Base-by-base conservation (phyloP, 2,113 vertebrate genomes). In the Laterallus jamaicensis region DNA sequence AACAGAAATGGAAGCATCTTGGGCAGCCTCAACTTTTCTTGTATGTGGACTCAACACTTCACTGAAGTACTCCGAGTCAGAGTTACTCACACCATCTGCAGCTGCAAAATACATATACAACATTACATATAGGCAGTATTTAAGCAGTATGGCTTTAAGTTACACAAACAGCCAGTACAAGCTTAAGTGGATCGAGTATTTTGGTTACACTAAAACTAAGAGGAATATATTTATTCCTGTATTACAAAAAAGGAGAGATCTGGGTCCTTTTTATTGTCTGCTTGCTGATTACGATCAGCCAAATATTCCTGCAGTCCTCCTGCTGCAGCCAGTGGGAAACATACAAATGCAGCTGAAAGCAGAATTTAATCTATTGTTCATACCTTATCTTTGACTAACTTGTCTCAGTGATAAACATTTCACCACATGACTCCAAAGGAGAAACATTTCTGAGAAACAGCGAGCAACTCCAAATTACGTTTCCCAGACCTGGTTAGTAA, bases 1-100 rank as follows among this genome's bases (percentile, higher is more conserved):
- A 94, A 99, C 98, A 39, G 98, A 90, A 95, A 97, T n/a, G n/a
- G 97, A 95, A 67, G 97, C 92, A 25, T 98, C 90, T 47, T 97
- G 95, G 37, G 97, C 60, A 1, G 96, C 87, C 16, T 97, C 90
- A 58, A 35, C 6, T 6, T 92, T 91, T 22, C 40, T 85, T 10
- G 42, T 18, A 62, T 86, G 56, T 22, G 37, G 63, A 32, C 20
- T 91, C 18, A 92, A 78, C 5, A 58, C 60, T 32, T 92, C 91
- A 11, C 74, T 82, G 10, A 32, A 4, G 21, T 97, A 95, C 86
- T 88, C 88, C 1, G 96, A 94, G 20, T 97, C 80, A 35, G 93
- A 95, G 82, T 93, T 96, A 64, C 58, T 73, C 25, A 96, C 83
- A 35, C 31, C 88, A 19, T 98, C 97, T 67, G 83, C 63, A 40